Conservation (phyloP, 37 sponge, comb jelly and placozoan genomes). For the Theonella swinhoei region DNA sequence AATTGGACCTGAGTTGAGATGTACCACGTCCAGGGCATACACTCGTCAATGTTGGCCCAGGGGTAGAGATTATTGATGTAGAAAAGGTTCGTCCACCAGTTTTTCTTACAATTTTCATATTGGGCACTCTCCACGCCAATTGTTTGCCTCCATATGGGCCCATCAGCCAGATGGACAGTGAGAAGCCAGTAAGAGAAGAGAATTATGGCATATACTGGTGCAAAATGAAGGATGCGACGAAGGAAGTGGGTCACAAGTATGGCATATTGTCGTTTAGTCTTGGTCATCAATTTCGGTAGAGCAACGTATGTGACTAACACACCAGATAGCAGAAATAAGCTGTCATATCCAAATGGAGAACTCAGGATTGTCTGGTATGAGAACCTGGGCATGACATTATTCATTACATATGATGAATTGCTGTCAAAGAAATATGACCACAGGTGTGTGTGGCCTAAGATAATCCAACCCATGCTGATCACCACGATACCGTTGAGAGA, state of each 20-base stretch:
- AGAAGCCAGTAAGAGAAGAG: conserved; percentile 15
- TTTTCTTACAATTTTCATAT: conserved; percentile 52
- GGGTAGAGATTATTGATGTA: conserved; percentile 95
- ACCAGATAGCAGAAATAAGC: conserved; percentile 49
- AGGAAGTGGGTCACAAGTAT: conserved; percentile 40
- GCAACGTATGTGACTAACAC: conserved; percentile 42
- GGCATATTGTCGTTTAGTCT: not conserved
- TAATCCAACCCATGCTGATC: conserved; percentile 74
- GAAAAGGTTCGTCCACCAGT: conserved; percentile 92
- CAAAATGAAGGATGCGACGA: conserved; percentile 49
- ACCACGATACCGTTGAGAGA: conserved; percentile 57
- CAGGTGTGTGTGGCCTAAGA: conserved; percentile 52
- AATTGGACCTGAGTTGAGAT: conserved; percentile 93
- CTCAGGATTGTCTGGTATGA: conserved; percentile 28
- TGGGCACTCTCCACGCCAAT: not conserved
- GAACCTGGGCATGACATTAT: conserved; percentile 14
- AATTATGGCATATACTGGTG: conserved; percentile 39
- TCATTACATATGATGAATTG: not conserved
- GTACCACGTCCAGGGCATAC: conserved; percentile 90
- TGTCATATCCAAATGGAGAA: conserved; percentile 30
- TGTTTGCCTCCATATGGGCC: conserved; percentile 1
- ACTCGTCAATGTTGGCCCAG: conserved; percentile 33
- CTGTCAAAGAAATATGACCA: not conserved
- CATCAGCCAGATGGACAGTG: not conserved
- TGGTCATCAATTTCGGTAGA: conserved; percentile 10